These are phyloP conservation scores for Brassicogethes aeneus DNA, from an alignment of 2,888 invertebrate species.

Conservation along the genomic window DNA sequence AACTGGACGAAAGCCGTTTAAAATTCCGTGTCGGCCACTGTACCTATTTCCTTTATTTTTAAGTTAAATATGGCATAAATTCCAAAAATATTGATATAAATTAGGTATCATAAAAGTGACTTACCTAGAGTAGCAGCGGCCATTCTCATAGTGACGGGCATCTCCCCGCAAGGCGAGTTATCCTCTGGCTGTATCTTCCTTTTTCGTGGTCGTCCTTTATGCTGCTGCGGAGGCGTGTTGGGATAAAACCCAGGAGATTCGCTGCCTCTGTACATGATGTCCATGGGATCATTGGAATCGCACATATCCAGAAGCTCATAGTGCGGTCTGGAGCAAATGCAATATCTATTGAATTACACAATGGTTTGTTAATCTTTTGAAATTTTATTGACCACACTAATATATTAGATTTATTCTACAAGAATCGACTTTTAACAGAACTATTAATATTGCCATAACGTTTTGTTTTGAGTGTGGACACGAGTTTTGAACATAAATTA, in stretches of 20 bases:
- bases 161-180: slow-evolving; percentile 49
- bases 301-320: slow-evolving; percentile 58
- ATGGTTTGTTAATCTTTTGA: neutral
- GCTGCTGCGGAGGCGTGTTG: slow-evolving; percentile 52
- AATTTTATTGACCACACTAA: too few species aligned
- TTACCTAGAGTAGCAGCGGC: slow-evolving; percentile 61
- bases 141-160: slow-evolving; percentile 62
- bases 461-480: too few species aligned
- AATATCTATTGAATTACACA: slow-evolving; percentile 8
- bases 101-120: too few species aligned
- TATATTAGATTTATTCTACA: too few species aligned
- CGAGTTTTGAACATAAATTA: slow-evolving; percentile 22
- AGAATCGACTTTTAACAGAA: too few species aligned
- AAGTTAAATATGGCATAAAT: too few species aligned
- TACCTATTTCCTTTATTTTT: too few species aligned
- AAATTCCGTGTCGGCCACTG: too few species aligned
- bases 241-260: slow-evolving; percentile 58
- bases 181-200: slow-evolving; percentile 52
- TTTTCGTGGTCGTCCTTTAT: slow-evolving; percentile 75
- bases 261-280: slow-evolving; percentile 50
- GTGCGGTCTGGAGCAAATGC: slow-evolving; percentile 46
- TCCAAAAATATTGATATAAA: too few species aligned
- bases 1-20: too few species aligned
- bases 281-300: slow-evolving; percentile 50
- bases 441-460: too few species aligned